These are phyloP conservation scores for Nesidiocoris tenuis DNA, from an alignment of 2,888 invertebrate genomes.

Conservation along the genomic window DNA sequence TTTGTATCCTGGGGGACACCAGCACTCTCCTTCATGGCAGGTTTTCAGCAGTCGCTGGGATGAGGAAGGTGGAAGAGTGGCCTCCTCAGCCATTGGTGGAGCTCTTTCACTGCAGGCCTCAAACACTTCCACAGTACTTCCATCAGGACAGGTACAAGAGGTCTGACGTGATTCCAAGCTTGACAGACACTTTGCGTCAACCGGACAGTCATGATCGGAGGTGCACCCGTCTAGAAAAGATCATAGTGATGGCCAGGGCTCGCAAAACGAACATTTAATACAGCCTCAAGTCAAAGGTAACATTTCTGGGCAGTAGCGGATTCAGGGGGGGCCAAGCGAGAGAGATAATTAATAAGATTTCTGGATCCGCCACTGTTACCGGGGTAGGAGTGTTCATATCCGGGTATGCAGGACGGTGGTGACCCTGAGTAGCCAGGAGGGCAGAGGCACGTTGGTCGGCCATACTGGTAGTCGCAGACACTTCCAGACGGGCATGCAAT, in stretches of 20 bases:
- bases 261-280: too few species aligned
- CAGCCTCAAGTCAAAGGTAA: too few species aligned
- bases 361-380: too few species aligned
- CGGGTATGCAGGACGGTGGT: constrained; percentile 45
- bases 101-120: background rate
- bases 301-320: too few species aligned
- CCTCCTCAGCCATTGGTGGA: background rate
- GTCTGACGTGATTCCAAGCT: constrained; percentile 54
- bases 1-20: constrained; percentile 58
- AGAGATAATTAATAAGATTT: too few species aligned
- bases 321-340: too few species aligned
- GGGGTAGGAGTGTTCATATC: background rate
- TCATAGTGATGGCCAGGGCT: background rate
- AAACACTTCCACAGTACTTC: background rate
- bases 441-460: constrained; percentile 61
- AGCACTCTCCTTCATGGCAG: constrained; percentile 53
- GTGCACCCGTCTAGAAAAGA: constrained; percentile 61
- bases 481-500: constrained; percentile 51
- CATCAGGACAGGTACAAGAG: constrained; percentile 46
- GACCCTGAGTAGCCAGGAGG: constrained; percentile 61
- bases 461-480: constrained; percentile 57
- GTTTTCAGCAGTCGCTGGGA: constrained; percentile 52
- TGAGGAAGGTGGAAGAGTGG: background rate
- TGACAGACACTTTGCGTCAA: constrained; percentile 65
- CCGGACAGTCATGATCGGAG: constrained; percentile 66